Base-by-base conservation (phyloP, 1,140 invertebrate genomes). In the Caerostris extrusa region DNA sequence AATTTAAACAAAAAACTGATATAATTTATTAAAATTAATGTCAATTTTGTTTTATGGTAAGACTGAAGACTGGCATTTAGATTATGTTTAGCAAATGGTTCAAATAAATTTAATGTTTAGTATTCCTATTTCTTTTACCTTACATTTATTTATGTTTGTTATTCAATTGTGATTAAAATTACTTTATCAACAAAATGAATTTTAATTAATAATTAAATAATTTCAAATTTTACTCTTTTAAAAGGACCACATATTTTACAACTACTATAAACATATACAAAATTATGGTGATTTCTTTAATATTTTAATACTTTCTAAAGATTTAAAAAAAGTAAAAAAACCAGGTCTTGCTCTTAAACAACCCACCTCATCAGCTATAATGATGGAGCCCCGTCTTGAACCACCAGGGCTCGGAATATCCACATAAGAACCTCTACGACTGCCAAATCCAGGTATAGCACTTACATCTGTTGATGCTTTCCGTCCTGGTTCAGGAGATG, bases 321-420 rank as follows among this genome's bases (percentile, higher is more conserved):
- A 77, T 50, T 12, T 53, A 53, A 19, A 8, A 34, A 77, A 77
- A 50, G 14, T 12, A 77, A 77, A 34, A 34, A 56, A 87, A 60
- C 87, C 93, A 94, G 93, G 93, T 90, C 93, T 94, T 60, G 86
- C 67, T 90, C 77, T 94, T 94, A 82, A 64, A 92, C 90, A 93
- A 94, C 96, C 96, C 97, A 99, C 98, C 98, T 99, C 98, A 96
- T 99, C 98, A 96, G 98, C 98, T 96, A 99, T 98, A 94, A 95
- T 93, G 90, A 95, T 95, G 7, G 95, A 95, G 12, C 92, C 93
- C 67, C 95, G 90, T 19, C 95, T 94, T n/a, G 93, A 94, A 55
- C 94, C 94, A 82, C 87, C 89, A 77, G 91, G 83, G 85, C 77
- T 86, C 7, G 92, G 91, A 95, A 98, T 98, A 94, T 98, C 97